These are phyloP conservation scores for Philypnodon macrostomus DNA, from an alignment of 2,797 vertebrate species.

Conservation along the genomic window DNA sequence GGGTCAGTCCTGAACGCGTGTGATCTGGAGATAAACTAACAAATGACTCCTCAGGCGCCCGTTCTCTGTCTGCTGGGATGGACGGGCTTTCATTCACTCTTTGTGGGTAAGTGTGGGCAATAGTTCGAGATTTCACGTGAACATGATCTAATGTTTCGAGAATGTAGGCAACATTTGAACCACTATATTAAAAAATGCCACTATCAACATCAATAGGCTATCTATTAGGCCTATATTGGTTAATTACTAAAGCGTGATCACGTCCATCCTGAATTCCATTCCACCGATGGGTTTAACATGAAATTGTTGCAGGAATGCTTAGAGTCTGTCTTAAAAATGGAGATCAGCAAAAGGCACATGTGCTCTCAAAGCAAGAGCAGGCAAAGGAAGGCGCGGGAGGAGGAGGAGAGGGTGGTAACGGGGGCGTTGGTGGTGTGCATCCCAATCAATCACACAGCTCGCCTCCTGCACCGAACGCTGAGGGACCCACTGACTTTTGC, in stretches of 20 bases:
- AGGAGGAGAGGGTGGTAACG: background rate
- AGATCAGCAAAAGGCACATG: conserved; percentile 47
- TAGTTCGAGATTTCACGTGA: conserved; percentile 42
- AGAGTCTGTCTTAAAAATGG: conserved; percentile 30
- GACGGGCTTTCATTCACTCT: conserved; percentile 16
- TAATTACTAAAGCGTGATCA: too few relatives aligned
- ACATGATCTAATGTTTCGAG: conserved; percentile 28
- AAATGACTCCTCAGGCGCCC: conserved; percentile 23
- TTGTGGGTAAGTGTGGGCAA: conserved; percentile 34
- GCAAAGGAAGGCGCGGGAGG: conserved; percentile 11
- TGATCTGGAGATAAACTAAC: conserved; percentile 14
- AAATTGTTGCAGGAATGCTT: conserved; percentile 2
- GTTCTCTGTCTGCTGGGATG: background rate
- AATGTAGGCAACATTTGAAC: background rate
- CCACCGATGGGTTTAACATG: too few relatives aligned
- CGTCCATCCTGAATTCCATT: too few relatives aligned
- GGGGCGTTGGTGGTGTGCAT: conserved; percentile 41
- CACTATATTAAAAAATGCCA: background rate
- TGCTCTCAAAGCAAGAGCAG: conserved; percentile 38
- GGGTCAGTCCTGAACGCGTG: conserved; percentile 2
- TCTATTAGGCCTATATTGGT: background rate
- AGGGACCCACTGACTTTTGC: conserved; percentile 67
- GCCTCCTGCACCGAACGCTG: conserved; percentile 51
- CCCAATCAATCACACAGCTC: conserved; percentile 62
- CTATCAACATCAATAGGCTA: background rate